phyloP scores from a whole-genome alignment of 2,797 vertebrate genomes.

The Tarsius wallacei region DNA sequence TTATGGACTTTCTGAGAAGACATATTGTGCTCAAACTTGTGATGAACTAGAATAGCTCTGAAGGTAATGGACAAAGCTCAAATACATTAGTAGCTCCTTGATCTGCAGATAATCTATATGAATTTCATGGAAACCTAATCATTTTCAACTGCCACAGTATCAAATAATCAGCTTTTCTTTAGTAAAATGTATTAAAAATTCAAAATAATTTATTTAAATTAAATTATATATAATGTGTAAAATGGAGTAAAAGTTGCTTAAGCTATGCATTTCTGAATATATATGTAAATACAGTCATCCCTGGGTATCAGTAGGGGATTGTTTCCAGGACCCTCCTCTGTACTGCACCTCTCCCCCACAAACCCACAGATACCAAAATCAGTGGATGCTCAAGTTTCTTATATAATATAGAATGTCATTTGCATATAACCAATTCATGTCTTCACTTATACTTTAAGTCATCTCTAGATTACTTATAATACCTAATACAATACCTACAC shows the following conservation, averaged over 20 bases:
- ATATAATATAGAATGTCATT: not conserved
- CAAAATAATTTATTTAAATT: constrained; percentile 42
- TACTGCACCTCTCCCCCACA: not conserved
- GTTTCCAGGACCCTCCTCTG: not conserved
- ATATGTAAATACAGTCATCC: not conserved
- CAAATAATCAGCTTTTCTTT: constrained; percentile 15
- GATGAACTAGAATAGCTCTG: not conserved
- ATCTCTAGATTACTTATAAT: not conserved
- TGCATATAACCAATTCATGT: not conserved
- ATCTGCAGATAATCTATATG: not conserved
- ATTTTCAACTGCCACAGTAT: not conserved
- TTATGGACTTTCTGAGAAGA: not conserved
- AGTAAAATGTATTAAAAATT: constrained; percentile 12
- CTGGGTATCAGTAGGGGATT: not conserved
- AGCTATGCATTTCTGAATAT: not conserved
- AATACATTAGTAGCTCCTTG: not conserved
- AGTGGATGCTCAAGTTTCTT: not conserved
- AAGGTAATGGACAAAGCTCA: not conserved
- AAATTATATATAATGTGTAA: not conserved
- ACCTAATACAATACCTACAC: not conserved
- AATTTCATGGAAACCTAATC: not conserved
- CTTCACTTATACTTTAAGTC: not conserved
- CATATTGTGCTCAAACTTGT: not conserved
- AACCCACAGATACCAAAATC: not conserved
- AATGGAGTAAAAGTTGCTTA: constrained; percentile 44